Conservation (phyloP, 2,888 invertebrate genomes). For the Drosophila conformis region DNA sequence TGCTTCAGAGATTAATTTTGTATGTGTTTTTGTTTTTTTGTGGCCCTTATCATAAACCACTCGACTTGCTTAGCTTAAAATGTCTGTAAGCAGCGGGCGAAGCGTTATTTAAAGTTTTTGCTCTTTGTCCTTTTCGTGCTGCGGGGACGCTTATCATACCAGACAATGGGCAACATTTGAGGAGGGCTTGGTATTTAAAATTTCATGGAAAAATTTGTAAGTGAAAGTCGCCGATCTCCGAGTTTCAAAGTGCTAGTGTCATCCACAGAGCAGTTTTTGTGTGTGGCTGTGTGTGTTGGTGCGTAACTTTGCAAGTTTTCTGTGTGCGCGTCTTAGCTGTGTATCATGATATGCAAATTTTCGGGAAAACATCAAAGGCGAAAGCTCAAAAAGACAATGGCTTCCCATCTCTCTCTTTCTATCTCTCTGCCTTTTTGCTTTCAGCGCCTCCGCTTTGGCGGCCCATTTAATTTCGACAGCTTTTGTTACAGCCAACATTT, state of each 20-base stretch:
- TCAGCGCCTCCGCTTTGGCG: conserved; percentile 64
- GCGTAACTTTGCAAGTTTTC: conserved; percentile 17
- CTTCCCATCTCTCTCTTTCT: conserved; percentile 6
- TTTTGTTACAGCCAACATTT: conserved; percentile 79
- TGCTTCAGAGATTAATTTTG: neutral
- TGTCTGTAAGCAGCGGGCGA: conserved; percentile 9
- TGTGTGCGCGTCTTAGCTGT: conserved; percentile 48
- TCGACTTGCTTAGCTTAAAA: conserved; percentile 12
- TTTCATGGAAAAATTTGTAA: conserved; percentile 46
- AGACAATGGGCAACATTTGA: conserved; percentile 16
- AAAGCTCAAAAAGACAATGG: conserved; percentile 73
- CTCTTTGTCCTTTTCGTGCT: conserved; percentile 10
- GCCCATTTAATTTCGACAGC: conserved; percentile 80
- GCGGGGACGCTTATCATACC: conserved; percentile 32
- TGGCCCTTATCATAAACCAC: neutral
- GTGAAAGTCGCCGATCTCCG: conserved; percentile 65
- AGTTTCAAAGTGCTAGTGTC: conserved; percentile 51
- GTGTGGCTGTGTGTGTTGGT: conserved; percentile 5
- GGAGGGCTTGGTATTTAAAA: conserved; percentile 44
- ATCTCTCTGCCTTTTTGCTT: conserved; percentile 1
- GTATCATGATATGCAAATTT: conserved; percentile 79
- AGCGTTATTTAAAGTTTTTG: conserved; percentile 40
- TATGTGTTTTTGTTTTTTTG: conserved; percentile 3
- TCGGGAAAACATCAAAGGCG: conserved; percentile 69
- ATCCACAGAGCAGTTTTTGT: conserved; percentile 24